Conservation (phyloP, 2,113 vertebrate genomes). For the Hippocampus barbouri region DNA sequence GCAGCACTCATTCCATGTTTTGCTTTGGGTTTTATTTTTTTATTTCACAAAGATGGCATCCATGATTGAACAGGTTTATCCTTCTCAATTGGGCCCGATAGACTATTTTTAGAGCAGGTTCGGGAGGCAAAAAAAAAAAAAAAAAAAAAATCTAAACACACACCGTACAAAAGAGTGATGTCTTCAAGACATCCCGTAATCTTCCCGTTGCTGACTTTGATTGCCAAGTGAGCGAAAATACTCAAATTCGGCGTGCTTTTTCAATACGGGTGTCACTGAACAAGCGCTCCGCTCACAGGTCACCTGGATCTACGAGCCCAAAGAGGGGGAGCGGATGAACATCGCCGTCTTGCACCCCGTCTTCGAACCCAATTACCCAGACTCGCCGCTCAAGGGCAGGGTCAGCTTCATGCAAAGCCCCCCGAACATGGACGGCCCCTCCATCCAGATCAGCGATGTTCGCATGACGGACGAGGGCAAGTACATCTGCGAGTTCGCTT, state of each 20-base stretch:
- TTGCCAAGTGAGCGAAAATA: background rate
- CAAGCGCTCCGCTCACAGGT: constrained; percentile 59
- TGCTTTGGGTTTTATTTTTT: too few relatives aligned
- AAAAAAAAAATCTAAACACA: too few relatives aligned
- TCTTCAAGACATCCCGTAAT: background rate
- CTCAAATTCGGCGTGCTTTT: background rate
- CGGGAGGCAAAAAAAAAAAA: too few relatives aligned
- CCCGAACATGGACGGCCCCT: constrained; percentile 63
- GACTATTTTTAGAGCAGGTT: too few relatives aligned
- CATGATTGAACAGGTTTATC: too few relatives aligned
- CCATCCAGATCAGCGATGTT: constrained; percentile 71
- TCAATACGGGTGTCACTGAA: background rate
- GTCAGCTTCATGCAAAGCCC: constrained; percentile 56
- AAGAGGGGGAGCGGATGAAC: constrained; percentile 49
- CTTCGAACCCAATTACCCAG: constrained; percentile 71
- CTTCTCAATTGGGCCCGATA: too few relatives aligned
- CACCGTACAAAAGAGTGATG: too few relatives aligned
- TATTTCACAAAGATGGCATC: too few relatives aligned
- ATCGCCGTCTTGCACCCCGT: constrained; percentile 78
- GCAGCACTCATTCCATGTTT: too few relatives aligned
- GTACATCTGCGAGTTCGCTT: constrained; percentile 83
- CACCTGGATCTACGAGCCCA: constrained; percentile 76
- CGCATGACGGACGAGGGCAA: constrained; percentile 76
- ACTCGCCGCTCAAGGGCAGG: constrained; percentile 48
- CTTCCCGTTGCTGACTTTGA: background rate